Evolutionary conservation across 2,888 invertebrate species (phyloP), one percentile per base, ranked within the genome.

Genomic region (Zeuzera pyrina): DNA sequence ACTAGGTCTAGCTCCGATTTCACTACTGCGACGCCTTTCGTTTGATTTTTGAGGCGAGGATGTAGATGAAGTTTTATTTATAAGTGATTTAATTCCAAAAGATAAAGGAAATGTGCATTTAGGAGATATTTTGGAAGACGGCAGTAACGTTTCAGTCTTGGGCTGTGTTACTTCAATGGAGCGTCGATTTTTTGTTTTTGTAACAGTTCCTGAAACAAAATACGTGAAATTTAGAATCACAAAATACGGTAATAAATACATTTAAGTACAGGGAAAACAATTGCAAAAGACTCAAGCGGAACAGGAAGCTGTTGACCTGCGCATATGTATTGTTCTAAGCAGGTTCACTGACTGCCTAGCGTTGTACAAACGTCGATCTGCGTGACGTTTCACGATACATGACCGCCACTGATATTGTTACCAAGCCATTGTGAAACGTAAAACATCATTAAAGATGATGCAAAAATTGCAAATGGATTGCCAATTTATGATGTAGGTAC

Each of bases 41-140:
- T 56, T 52, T 14, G 55, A 45, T 56, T 72, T 81, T 26, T 56
- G 55, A 40, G 58, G 35, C 26, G 58, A 38, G 31, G 54, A 45
- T 42, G 53, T 56, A 49, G 38, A 55, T 36, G 59, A 57, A 46
- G 63, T 59, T 48, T 69, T 78, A 35, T 61, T 56, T 29, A 64
- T 49, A 47, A 65, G 52, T 30, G 71, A 54, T 52, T 76, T 79
- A 42, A 66, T 59, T 51, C 69, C 74, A 41, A 70, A 69, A 41
- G 71, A 54, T 60, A 70, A 59, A 56, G 68, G 71, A 52, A 64
- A 57, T 57, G 66, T 63, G 65, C 47, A 62, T 71, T 71, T 81
- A 57, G 73, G 66, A 57, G 79, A 70, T 61, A 68, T 45, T 72
- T 66, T 79, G 71, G 79, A 78, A 78, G 79, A 77, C 71, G 74